A percentile compares a stretch with the other conserved stretches of the same genome.
Evolutionary conservation across 2,113 vertebrate genomes (phyloP).

Genomic region (Spea bombifrons): DNA sequence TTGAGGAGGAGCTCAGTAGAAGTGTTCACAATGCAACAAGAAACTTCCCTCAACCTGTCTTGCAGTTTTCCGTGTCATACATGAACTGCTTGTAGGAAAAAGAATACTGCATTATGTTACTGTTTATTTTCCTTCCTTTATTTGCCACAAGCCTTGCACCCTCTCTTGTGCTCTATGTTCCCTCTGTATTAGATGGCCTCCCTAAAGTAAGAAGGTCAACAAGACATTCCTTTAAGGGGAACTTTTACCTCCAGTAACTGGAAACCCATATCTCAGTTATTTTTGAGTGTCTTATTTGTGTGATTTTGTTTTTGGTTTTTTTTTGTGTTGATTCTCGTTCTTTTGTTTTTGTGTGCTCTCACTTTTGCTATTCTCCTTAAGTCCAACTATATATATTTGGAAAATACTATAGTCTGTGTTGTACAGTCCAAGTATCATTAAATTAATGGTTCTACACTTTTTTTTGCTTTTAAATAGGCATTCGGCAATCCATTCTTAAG

Average conservation of each 20-base stretch:
- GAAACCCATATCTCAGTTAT: conserved; percentile 7
- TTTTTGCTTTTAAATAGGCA: neutral
- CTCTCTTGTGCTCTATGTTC: neutral
- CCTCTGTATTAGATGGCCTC: neutral
- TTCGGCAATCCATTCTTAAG: neutral
- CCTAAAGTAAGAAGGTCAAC: neutral
- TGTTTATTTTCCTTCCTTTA: neutral
- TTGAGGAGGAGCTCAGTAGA: too few relatives aligned
- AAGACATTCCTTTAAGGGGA: conserved; percentile 25
- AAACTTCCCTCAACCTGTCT: neutral
- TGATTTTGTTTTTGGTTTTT: neutral
- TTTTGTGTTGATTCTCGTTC: neutral
- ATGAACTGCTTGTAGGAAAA: neutral
- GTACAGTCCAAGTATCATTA: neutral
- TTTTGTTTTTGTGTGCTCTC: neutral
- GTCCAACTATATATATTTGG: conserved; percentile 1
- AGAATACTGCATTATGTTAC: neutral
- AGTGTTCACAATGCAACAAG: too few relatives aligned
- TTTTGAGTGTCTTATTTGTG: conserved; percentile 8
- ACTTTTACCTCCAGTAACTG: conserved; percentile 29
- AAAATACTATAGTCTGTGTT: conserved; percentile 1
- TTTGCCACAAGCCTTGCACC: neutral
- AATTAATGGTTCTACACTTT: neutral
- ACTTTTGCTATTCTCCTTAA: neutral
- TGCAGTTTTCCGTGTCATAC: neutral